Conservation (phyloP, 1,140 invertebrate genomes). For the Drosophila ohnishii region DNA sequence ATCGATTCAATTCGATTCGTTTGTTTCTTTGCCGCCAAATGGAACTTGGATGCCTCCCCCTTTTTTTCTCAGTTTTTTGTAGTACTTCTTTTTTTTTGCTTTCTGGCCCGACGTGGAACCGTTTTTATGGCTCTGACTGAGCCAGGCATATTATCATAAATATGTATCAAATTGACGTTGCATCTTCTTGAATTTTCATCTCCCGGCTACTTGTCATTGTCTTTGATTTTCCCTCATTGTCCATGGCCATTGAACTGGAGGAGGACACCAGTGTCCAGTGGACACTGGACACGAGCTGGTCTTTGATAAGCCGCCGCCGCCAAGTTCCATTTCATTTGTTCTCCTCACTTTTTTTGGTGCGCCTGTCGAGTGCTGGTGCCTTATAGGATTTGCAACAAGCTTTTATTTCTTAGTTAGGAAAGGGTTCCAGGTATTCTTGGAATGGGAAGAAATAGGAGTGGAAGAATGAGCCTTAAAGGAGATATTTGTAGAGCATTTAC, state of each 20-base stretch:
- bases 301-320: conserved; percentile 77
- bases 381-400: conserved; percentile 60
- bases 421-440: conserved; percentile 7
- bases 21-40: conserved; percentile 66
- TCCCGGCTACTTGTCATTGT: conserved; percentile 79
- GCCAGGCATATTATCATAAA: conserved; percentile 77
- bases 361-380: conserved; percentile 47
- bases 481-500: neutral
- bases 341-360: conserved; percentile 27
- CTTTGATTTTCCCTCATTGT: conserved; percentile 81
- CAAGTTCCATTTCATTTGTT: conserved; percentile 36
- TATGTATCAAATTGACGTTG: conserved; percentile 81
- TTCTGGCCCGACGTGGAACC: conserved; percentile 30
- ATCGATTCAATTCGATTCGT: conserved; percentile 53
- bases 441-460: conserved; percentile 9
- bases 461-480: neutral
- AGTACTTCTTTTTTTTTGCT: conserved; percentile 7
- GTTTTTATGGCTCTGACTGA: conserved; percentile 63
- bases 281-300: conserved; percentile 39
- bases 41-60: conserved; percentile 21
- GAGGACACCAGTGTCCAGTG: conserved; percentile 21
- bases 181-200: conserved; percentile 81
- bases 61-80: neutral
- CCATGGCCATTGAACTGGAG: conserved; percentile 67
- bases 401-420: conserved; percentile 52